These are phyloP conservation scores for Andrena fulva DNA, from an alignment of 2,888 invertebrate genomes.

Conservation along the genomic window DNA sequence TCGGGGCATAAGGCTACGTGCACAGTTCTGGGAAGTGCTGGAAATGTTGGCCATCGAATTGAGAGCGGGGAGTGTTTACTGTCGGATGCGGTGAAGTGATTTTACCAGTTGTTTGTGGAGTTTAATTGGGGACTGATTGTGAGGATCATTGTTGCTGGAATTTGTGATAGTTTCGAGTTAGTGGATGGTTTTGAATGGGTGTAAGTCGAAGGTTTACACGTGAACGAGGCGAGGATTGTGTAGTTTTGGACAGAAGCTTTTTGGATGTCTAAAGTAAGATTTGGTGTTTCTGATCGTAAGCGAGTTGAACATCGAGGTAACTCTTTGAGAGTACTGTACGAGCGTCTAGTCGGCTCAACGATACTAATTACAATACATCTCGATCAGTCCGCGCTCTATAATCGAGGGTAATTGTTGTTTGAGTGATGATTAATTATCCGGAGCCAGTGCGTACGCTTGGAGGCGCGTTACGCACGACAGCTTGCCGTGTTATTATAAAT, in stretches of 20 bases:
- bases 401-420: constrained; percentile 72
- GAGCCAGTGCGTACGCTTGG: constrained; percentile 40
- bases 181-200: no score
- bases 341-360: constrained; percentile 34
- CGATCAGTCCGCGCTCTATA: constrained; percentile 64
- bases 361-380: constrained; percentile 71
- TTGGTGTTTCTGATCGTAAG: neutral
- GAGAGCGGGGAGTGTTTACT: no score
- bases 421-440: constrained; percentile 70
- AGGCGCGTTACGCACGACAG: constrained; percentile 69
- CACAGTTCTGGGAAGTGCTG: no score
- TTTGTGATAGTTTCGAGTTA: no score
- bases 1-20: neutral
- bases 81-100: no score
- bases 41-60: no score
- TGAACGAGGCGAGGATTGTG: no score
- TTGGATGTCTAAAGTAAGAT: neutral
- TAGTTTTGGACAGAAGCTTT: no score
- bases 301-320: neutral
- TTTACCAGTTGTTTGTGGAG: no score
- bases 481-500: constrained; percentile 72
- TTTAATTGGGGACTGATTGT: no score
- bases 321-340: constrained; percentile 23
- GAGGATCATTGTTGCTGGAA: no score
- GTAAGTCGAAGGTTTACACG: no score